Percentiles rank a stretch among this genome's conserved stretches.
phyloP scores from a whole-genome alignment of 1,140 invertebrate species.

The Dreissena polymorpha region DNA sequence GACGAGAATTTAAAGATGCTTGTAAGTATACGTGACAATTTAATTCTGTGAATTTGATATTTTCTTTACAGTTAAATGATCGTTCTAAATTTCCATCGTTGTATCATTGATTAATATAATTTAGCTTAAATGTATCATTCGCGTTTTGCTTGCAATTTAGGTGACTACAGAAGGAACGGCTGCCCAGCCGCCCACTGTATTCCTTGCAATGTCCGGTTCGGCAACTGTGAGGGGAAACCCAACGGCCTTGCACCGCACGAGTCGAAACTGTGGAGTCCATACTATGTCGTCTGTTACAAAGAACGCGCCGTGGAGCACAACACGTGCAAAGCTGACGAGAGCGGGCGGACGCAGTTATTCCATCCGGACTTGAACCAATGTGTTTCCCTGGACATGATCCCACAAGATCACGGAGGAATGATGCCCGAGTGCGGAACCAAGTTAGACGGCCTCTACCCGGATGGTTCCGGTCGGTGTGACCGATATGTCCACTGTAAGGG shows the following conservation, averaged over 20 bases:
- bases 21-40: constrained; percentile 51
- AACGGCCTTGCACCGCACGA: constrained; percentile 50
- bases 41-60: too few species aligned
- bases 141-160: constrained; percentile 3
- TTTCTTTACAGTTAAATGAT: too few species aligned
- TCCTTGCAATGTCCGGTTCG: constrained; percentile 46
- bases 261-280: constrained; percentile 54
- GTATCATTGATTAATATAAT: too few species aligned
- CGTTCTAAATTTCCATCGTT: too few species aligned
- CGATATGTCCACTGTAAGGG: constrained; percentile 40
- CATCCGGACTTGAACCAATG: constrained; percentile 42
- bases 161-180: constrained; percentile 43
- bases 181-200: constrained; percentile 46
- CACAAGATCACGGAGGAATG: constrained; percentile 47
- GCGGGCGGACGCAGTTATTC: constrained; percentile 34
- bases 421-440: constrained; percentile 47
- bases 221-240: constrained; percentile 53
- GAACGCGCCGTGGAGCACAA: constrained; percentile 48
- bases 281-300: constrained; percentile 53
- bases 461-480: constrained; percentile 47
- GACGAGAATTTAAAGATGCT: constrained; percentile 53
- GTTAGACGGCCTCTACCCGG: constrained; percentile 48
- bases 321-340: constrained; percentile 26
- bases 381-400: constrained; percentile 45
- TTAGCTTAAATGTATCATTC: too few species aligned